Base-by-base conservation (phyloP, 2,113 vertebrate species). In the Tapirus terrestris region DNA sequence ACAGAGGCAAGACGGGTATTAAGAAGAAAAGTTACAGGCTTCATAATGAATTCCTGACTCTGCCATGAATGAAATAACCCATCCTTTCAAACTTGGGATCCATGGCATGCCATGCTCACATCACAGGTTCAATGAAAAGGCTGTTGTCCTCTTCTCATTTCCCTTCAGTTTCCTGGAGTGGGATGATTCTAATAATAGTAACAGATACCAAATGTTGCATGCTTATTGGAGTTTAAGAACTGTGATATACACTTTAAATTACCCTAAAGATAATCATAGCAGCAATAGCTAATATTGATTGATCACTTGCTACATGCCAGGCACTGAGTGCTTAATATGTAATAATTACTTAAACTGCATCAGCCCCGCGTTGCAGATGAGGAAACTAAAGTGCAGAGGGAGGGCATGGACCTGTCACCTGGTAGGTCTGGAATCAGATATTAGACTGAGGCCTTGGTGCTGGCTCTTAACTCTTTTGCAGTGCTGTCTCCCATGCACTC, bases 11-110 rank as follows among this genome's bases (percentile, higher is more conserved):
- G 48, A 63, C 79, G 65, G 53, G 60, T 51, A 36, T 79, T 94
- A 98, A 90, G 58, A 81, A 85, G 51, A 65, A 93, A 94, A 76
- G 23, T 75, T 43, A 87, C 43, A 53, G 27, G 61, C 43, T 58
- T 83, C 9, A 56, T 76, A 85, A 81, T 39, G 4, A 72, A 90
- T 92, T 88, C 6, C 17, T 58, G 21, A 85, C 77, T 82, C 9
- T 31, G 56, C 45, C 84, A 33, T 33, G 65, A 51, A 91, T 85
- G 33, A 27, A 93, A 27, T 77, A 89, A 10, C 10, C 1, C 3
- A 80, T 77, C 17, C 29, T 97, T 97, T 90, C 23, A 89, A 93
- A 93, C 70, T 27, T 82, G 33, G 39, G 1, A 68, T 77, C 53
- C 68, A 2, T 65, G 95, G 36, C 3, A 76, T 17, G 8, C 5